These are phyloP conservation scores for Dusona sp. DNA, from an alignment of 2,888 invertebrate genomes.

Conservation along the genomic window DNA sequence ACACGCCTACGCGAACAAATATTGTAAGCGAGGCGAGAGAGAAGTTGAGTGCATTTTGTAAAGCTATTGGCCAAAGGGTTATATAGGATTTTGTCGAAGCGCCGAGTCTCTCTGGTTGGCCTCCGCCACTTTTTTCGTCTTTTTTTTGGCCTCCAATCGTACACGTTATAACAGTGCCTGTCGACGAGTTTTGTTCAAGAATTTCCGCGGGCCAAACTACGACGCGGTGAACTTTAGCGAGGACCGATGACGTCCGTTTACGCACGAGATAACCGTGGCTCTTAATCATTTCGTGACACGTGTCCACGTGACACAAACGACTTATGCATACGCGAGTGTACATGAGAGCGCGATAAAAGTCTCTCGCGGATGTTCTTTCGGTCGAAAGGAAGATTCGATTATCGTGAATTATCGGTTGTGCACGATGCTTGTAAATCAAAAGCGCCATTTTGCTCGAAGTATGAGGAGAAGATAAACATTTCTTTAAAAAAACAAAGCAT, in stretches of 20 bases:
- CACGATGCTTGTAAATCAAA: constrained; percentile 17
- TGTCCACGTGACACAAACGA: constrained; percentile 29
- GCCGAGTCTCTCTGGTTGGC: constrained; percentile 34
- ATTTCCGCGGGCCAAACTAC: constrained; percentile 66
- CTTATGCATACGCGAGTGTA: background rate
- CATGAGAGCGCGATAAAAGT: constrained; percentile 20
- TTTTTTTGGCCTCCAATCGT: constrained; percentile 26
- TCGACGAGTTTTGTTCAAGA: constrained; percentile 47
- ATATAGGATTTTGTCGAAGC: constrained; percentile 9
- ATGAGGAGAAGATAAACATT: background rate
- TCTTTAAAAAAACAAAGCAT: background rate
- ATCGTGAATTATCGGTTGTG: constrained; percentile 40
- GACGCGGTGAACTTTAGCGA: constrained; percentile 64
- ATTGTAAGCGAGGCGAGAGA: constrained; percentile 53
- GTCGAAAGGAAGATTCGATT: constrained; percentile 35
- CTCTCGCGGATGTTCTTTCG: constrained; percentile 44
- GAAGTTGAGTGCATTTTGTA: constrained; percentile 61
- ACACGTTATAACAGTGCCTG: constrained; percentile 31
- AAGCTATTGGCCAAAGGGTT: constrained; percentile 50
- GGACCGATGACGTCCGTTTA: constrained; percentile 49
- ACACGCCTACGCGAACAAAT: constrained; percentile 57
- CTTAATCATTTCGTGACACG: constrained; percentile 50
- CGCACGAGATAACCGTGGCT: constrained; percentile 34
- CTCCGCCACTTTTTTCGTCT: background rate
- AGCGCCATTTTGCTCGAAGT: background rate